Evolutionary conservation across 2,888 invertebrate species (phyloP).

Genomic region (Acronicta aceris): DNA sequence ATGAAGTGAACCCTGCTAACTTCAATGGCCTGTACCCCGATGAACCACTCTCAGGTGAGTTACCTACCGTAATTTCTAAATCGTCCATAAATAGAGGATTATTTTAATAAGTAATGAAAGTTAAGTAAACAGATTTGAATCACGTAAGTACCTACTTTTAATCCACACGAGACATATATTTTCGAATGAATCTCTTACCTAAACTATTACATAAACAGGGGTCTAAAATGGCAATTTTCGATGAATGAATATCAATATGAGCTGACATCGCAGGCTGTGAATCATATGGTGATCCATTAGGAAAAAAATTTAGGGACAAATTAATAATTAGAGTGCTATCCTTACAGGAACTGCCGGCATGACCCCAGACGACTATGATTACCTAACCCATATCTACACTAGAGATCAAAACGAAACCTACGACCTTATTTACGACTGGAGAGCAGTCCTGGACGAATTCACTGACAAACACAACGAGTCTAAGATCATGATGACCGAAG

Average conservation of each 20-base stretch:
- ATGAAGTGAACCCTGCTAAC: slow-evolving; percentile 73
- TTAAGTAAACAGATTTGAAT: no score
- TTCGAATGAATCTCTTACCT: no score
- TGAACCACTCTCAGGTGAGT: slow-evolving; percentile 85
- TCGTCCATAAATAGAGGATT: not conserved
- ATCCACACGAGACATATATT: no score
- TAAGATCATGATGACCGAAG: slow-evolving; percentile 90
- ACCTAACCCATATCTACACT: slow-evolving; percentile 89
- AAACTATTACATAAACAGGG: no score
- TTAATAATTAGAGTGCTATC: no score
- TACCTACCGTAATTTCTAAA: not conserved
- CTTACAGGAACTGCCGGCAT: slow-evolving; percentile 19
- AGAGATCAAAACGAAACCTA: slow-evolving; percentile 87
- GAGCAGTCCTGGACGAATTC: slow-evolving; percentile 89
- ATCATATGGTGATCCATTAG: no score
- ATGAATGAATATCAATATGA: no score
- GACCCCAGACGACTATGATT: slow-evolving; percentile 84
- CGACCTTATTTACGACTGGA: slow-evolving; percentile 90
- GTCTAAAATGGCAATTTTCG: no score
- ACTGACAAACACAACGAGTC: slow-evolving; percentile 68
- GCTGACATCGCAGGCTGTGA: no score
- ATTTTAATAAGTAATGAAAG: no score
- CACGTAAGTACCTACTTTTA: no score
- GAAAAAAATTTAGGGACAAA: no score
- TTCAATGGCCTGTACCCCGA: slow-evolving; percentile 84